A percentile compares a stretch with the other conserved stretches of the same genome.
phyloP scores from a whole-genome alignment of 2,888 invertebrate genomes.

The Leptothorax acervorum region DNA sequence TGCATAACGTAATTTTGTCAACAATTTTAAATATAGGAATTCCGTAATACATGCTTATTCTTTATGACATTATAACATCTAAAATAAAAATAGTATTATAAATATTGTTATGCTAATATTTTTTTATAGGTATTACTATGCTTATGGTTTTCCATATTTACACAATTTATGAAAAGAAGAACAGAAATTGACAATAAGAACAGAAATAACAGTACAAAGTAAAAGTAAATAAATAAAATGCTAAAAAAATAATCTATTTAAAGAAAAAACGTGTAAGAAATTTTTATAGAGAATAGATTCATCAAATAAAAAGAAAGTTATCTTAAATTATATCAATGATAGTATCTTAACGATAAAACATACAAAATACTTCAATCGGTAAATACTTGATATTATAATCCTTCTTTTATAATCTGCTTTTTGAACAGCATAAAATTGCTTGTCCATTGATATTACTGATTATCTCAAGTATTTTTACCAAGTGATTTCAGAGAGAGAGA shows the following conservation, averaged over 20 bases:
- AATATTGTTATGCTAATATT: background rate
- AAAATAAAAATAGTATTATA: background rate
- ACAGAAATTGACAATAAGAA: background rate
- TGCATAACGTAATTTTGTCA: background rate
- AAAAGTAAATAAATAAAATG: background rate
- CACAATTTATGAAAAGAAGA: background rate
- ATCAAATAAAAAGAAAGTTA: background rate
- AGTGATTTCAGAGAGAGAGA: background rate
- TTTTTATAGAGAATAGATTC: background rate
- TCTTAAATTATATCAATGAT: background rate
- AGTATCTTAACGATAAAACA: conserved; percentile 13
- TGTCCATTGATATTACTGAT: conserved; percentile 4
- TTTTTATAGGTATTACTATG: background rate
- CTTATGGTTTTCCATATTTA: background rate
- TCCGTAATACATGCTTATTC: background rate
- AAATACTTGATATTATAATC: conserved; percentile 26
- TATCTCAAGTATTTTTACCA: conserved; percentile 31
- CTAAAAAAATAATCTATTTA: background rate
- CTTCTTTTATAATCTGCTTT: conserved; percentile 1
- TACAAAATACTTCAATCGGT: conserved; percentile 7
- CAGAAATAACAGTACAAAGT: background rate
- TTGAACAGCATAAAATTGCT: conserved; percentile 5
- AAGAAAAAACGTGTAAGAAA: background rate
- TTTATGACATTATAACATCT: background rate
- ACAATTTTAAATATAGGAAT: background rate